These are phyloP conservation scores for Drosophila leontia DNA, from an alignment of 1,140 invertebrate genomes.

Conservation along the genomic window DNA sequence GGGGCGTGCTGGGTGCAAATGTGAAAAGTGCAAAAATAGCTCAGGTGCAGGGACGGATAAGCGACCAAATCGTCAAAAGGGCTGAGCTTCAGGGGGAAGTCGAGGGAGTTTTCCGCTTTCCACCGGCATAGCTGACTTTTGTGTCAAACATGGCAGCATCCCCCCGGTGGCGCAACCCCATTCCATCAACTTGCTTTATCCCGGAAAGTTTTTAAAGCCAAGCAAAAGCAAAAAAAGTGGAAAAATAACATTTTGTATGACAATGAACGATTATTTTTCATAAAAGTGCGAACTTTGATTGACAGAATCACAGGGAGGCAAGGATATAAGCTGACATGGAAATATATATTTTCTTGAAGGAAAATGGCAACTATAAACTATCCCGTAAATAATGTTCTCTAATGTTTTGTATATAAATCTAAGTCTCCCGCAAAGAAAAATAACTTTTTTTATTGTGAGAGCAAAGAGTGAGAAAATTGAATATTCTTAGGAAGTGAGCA, in stretches of 20 bases:
- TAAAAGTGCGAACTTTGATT: constrained; percentile 48
- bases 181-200: constrained; percentile 15
- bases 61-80: constrained; percentile 67
- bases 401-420: neutral
- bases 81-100: constrained; percentile 44
- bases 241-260: constrained; percentile 37
- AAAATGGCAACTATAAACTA: constrained; percentile 12
- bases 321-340: constrained; percentile 18
- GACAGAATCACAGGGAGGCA: constrained; percentile 24
- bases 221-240: constrained; percentile 2
- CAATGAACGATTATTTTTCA: constrained; percentile 54
- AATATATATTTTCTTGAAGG: constrained; percentile 15
- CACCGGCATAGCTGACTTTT: constrained; percentile 48
- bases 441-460: neutral
- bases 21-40: constrained; percentile 80
- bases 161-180: neutral
- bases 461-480: neutral
- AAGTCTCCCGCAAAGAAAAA: neutral
- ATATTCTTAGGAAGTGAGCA: too few species aligned
- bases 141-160: constrained; percentile 31
- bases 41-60: constrained; percentile 75
- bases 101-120: constrained; percentile 12
- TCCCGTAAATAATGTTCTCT: neutral
- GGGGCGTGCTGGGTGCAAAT: constrained; percentile 57
- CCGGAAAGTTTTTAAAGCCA: constrained; percentile 56